These are phyloP conservation scores for Ailuropoda melanoleuca DNA, from an alignment of 2,113 vertebrate species.

Conservation along the genomic window DNA sequence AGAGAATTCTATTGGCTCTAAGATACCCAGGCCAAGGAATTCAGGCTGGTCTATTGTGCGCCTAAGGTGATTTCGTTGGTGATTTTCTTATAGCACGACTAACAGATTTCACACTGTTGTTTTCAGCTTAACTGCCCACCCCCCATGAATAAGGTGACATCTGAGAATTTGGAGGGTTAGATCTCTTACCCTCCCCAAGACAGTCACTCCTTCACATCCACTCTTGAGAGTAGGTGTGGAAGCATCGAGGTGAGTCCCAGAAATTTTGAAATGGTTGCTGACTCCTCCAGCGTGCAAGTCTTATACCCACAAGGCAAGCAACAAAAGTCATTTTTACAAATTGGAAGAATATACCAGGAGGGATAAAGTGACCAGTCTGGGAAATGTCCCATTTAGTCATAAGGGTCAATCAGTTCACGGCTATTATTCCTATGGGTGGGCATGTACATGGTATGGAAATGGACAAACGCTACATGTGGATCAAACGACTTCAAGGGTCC, in stretches of 20 bases:
- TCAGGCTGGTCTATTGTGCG: neutral
- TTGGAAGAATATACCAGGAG: neutral
- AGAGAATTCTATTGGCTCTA: neutral
- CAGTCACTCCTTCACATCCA: neutral
- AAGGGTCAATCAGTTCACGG: neutral
- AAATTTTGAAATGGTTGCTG: neutral
- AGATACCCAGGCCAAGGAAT: neutral
- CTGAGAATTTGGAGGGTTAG: neutral
- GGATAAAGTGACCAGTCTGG: neutral
- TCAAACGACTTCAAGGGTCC: neutral
- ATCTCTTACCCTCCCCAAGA: neutral
- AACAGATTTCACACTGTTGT: neutral
- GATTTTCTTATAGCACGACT: neutral
- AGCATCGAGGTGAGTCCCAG: neutral
- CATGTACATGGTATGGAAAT: neutral
- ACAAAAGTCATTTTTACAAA: neutral
- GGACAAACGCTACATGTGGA: neutral
- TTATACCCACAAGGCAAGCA: neutral
- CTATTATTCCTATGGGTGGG: neutral
- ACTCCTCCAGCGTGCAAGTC: neutral
- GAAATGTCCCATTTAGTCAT: neutral
- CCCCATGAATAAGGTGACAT: neutral
- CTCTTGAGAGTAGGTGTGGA: neutral
- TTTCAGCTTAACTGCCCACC: neutral
- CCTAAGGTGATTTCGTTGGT: neutral